A percentile compares a stretch with the other conserved stretches of the same genome.
Evolutionary conservation across 1,140 invertebrate species (phyloP).

Genomic region (Lerema accius): DNA sequence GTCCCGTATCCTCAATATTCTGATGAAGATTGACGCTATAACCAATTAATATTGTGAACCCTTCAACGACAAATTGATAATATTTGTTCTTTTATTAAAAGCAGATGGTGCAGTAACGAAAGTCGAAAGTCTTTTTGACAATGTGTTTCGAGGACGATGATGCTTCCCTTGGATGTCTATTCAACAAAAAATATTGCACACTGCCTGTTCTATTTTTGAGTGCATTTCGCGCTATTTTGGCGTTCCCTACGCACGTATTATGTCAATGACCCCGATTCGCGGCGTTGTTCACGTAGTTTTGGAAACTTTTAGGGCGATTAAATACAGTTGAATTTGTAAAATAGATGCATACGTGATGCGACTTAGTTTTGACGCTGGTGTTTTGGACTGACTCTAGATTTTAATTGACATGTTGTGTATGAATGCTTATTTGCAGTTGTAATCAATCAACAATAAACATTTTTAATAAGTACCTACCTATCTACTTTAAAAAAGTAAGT

Average conservation of each 20-base stretch:
- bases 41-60: constrained; percentile 41
- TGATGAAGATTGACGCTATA: constrained; percentile 67
- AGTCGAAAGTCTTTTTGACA: too few species aligned
- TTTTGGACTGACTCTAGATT: too few species aligned
- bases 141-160: background rate
- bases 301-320: constrained; percentile 73
- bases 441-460: too few species aligned
- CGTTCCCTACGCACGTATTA: constrained; percentile 75
- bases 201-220: constrained; percentile 79
- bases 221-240: constrained; percentile 82
- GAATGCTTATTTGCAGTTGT: too few species aligned
- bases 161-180: constrained; percentile 24
- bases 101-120: background rate
- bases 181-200: constrained; percentile 82
- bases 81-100: constrained; percentile 26
- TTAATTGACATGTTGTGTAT: too few species aligned
- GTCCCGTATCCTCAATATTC: constrained; percentile 63
- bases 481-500: too few species aligned
- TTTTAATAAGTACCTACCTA: too few species aligned
- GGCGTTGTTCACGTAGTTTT: constrained; percentile 78
- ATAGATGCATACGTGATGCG: constrained; percentile 11
- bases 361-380: background rate
- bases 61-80: constrained; percentile 37
- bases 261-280: constrained; percentile 79
- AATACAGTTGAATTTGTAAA: constrained; percentile 16